Evolutionary conservation across 2,888 invertebrate species (phyloP).

Genomic region (Aphodius sticticus): DNA sequence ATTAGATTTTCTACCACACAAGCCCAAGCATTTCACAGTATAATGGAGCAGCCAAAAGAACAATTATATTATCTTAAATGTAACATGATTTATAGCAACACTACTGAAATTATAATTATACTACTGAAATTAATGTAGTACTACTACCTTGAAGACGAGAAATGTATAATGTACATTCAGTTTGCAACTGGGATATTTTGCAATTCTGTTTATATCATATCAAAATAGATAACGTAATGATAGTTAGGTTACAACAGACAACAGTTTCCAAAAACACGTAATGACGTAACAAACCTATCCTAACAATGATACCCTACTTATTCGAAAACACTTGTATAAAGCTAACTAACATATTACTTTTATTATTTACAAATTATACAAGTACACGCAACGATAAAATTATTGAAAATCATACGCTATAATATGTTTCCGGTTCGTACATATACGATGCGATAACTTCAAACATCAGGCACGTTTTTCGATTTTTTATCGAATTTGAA

Average conservation of each 20-base stretch:
- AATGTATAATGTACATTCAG: too few species aligned
- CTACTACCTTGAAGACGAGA: background rate
- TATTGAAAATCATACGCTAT: background rate
- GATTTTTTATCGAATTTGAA: background rate
- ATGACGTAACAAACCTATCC: constrained; percentile 1
- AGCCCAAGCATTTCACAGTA: background rate
- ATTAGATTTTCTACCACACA: background rate
- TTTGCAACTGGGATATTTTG: background rate
- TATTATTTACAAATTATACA: constrained; percentile 25
- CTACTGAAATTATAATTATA: constrained; percentile 16
- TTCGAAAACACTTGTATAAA: constrained; percentile 21
- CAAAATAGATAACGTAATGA: background rate
- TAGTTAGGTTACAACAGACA: constrained; percentile 13
- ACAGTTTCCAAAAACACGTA: constrained; percentile 22
- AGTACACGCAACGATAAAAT: constrained; percentile 14
- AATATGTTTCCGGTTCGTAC: background rate
- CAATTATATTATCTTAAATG: background rate
- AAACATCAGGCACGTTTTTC: constrained; percentile 18
- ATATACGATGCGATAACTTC: background rate
- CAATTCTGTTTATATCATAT: background rate
- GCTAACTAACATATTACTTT: background rate
- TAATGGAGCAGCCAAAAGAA: background rate
- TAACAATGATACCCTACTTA: background rate
- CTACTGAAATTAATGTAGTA: constrained; percentile 1
- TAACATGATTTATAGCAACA: background rate